phyloP scores from a whole-genome alignment of 2,113 vertebrate genomes.

The Promerops cafer region DNA sequence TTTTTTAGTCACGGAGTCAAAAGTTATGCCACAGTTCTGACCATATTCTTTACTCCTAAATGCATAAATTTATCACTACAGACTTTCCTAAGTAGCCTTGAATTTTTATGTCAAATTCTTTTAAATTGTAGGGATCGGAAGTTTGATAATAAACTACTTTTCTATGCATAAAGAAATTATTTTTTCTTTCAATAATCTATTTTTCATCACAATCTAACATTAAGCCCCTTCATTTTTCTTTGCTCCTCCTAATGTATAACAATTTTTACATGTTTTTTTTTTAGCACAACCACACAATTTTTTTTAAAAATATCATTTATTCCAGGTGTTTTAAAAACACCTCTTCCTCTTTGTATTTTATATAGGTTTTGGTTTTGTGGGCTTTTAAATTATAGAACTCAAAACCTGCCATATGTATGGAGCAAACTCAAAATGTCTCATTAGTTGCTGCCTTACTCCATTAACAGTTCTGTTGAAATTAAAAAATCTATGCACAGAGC shows the following conservation, averaged over 20 bases:
- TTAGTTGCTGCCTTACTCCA: neutral
- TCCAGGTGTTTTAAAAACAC: neutral
- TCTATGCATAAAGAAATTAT: neutral
- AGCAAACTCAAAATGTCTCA: neutral
- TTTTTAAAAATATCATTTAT: neutral
- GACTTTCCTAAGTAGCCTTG: neutral
- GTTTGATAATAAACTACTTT: neutral
- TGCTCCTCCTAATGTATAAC: neutral
- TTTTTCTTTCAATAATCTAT: neutral
- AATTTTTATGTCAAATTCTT: neutral
- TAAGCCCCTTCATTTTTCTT: neutral
- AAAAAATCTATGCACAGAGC: neutral
- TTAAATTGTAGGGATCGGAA: neutral
- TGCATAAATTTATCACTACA: neutral
- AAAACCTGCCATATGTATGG: neutral
- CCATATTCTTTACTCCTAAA: neutral
- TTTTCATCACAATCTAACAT: neutral
- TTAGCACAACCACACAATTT: neutral
- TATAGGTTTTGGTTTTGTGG: neutral
- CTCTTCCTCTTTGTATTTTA: neutral
- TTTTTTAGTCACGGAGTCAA: constrained; percentile 27
- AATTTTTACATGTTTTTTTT: neutral
- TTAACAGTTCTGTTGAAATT: neutral
- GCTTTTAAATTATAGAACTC: neutral
- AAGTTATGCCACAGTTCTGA: neutral